phyloP scores from a whole-genome alignment of 2,113 vertebrate species.

The Saccopteryx leptura region DNA sequence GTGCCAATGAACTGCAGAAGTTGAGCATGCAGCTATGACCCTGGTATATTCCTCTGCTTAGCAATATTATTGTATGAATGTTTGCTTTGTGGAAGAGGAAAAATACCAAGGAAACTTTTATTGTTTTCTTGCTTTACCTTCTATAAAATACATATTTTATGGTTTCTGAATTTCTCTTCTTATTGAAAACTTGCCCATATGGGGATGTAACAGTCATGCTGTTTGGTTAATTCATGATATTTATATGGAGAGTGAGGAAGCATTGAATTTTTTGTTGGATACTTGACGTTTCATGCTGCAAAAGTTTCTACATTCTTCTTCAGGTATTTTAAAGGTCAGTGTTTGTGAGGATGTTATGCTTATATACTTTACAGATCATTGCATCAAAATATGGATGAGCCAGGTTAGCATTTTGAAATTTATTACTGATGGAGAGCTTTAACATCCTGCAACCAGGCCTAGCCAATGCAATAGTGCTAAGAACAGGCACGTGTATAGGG shows the following conservation, averaged over 20 bases:
- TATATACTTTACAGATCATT: not conserved
- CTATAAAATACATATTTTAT: slow-evolving; percentile 27
- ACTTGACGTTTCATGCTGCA: not conserved
- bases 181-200: not conserved
- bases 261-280: slow-evolving; percentile 25
- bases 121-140: slow-evolving; percentile 59
- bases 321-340: not conserved
- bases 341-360: not conserved
- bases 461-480: not conserved
- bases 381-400: not conserved
- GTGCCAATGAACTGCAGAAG: not conserved
- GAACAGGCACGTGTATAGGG: not conserved
- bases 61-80: slow-evolving; percentile 63
- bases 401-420: slow-evolving; percentile 37
- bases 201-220: not conserved
- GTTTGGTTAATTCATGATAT: slow-evolving; percentile 25
- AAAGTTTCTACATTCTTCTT: not conserved
- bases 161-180: not conserved
- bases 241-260: not conserved
- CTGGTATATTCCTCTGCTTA: not conserved
- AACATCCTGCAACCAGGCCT: not conserved
- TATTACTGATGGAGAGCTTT: not conserved
- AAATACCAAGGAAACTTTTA: slow-evolving; percentile 33
- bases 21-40: slow-evolving; percentile 23
- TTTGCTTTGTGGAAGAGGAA: slow-evolving; percentile 61